A percentile compares a stretch with the other conserved stretches of the same genome.
Conservation (phyloP, 2,113 vertebrate species). For the Synodontis membranacea region DNA sequence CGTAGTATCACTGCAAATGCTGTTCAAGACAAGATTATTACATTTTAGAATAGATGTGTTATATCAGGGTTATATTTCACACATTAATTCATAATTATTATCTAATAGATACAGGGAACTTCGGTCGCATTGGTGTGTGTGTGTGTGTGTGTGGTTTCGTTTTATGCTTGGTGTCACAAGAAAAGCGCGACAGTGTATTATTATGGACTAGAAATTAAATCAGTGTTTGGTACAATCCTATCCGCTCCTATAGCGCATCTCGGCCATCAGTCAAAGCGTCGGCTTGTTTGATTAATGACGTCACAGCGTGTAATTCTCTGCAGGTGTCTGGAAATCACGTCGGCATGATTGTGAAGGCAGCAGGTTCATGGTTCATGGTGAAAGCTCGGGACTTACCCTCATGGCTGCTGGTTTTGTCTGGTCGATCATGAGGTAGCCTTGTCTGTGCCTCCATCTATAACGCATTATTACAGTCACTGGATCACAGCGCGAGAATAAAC, state of each 20-base stretch:
- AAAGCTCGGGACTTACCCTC: not conserved
- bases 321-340: not conserved
- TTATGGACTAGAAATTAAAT: not conserved
- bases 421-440: not conserved
- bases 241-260: not conserved
- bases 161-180: not conserved
- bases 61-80: not conserved
- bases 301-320: not conserved
- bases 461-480: not conserved
- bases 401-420: not conserved
- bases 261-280: not conserved
- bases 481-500: not conserved
- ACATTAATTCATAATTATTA: constrained; percentile 2
- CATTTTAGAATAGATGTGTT: not conserved
- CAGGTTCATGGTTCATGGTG: not conserved
- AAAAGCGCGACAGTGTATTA: not conserved
- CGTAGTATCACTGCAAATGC: too few species aligned
- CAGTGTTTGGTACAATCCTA: not conserved
- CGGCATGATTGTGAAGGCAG: not conserved
- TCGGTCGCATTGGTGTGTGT: not conserved
- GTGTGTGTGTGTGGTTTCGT: not conserved
- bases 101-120: not conserved
- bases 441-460: not conserved
- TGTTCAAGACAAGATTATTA: not conserved
- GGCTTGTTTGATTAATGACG: not conserved